Conservation (phyloP, 1,140 invertebrate genomes). For the Aphis gossypii region DNA sequence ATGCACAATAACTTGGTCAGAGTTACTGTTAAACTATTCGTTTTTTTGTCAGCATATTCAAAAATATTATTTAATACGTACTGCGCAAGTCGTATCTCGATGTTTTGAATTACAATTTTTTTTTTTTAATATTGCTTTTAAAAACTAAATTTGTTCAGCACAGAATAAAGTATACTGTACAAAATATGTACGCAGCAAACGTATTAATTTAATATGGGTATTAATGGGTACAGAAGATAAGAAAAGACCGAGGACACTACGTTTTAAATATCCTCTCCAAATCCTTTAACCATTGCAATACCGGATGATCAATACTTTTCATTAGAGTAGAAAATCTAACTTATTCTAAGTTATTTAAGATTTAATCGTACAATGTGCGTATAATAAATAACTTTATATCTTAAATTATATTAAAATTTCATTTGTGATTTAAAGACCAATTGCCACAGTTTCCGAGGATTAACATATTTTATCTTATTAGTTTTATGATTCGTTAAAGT, state of each 20-base stretch:
- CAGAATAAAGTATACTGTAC: no score
- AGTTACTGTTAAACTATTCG: no score
- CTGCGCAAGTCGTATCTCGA: no score
- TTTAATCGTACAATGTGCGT: not conserved
- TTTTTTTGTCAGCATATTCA: no score
- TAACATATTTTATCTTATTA: not conserved
- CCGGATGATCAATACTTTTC: not conserved
- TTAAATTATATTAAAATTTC: not conserved
- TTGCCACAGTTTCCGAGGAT: not conserved
- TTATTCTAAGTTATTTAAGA: not conserved
- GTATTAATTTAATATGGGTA: not conserved
- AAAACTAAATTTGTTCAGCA: no score
- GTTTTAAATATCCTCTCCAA: not conserved
- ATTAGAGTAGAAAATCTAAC: not conserved
- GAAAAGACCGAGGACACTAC: not conserved
- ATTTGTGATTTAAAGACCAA: not conserved
- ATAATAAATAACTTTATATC: not conserved
- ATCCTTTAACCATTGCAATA: not conserved
- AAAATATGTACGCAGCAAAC: not conserved
- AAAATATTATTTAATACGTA: no score
- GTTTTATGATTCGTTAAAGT: not conserved
- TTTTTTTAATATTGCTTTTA: no score
- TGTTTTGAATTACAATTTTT: no score
- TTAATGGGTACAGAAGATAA: not conserved
- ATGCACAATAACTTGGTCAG: no score